These are phyloP conservation scores for Microctenopoma lineatum DNA, from an alignment of 2,797 vertebrate species.

Conservation along the genomic window DNA sequence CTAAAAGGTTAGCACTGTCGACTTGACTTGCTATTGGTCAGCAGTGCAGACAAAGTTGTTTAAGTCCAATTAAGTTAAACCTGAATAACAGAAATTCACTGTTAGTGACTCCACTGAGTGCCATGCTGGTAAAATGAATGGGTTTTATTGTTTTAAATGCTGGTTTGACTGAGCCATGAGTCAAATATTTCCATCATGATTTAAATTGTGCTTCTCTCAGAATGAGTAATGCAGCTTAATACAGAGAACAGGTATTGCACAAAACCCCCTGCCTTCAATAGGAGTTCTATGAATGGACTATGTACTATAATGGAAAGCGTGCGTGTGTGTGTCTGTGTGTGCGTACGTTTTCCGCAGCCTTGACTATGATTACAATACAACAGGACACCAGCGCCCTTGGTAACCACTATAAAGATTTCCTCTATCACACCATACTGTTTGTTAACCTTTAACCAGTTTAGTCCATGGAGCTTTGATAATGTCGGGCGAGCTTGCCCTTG, in stretches of 20 bases:
- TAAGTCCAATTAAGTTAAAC: not conserved
- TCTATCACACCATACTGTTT: conserved; percentile 13
- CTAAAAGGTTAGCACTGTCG: not conserved
- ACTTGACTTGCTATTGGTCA: not conserved
- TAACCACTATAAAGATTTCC: conserved; percentile 13
- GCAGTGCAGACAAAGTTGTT: not conserved
- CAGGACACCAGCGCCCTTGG: conserved; percentile 10
- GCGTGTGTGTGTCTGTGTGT: conserved; percentile 1
- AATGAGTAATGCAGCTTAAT: not conserved
- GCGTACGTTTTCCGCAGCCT: conserved; percentile 14
- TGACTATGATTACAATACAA: conserved; percentile 11
- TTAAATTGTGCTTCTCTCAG: not conserved
- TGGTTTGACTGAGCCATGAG: not conserved
- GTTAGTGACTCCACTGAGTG: not conserved
- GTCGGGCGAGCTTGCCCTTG: conserved; percentile 65
- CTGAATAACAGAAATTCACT: not conserved
- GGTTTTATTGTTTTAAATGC: not conserved
- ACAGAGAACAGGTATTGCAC: not conserved
- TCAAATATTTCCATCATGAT: not conserved
- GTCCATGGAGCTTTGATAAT: conserved; percentile 47
- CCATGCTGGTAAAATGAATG: not conserved
- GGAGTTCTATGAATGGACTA: not conserved
- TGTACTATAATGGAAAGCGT: not conserved
- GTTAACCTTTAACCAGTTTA: conserved; percentile 78
- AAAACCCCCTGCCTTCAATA: not conserved